A percentile compares a stretch with the other conserved stretches of the same genome.
phyloP scores from a whole-genome alignment of 2,888 invertebrate species.

The Lepas anatifera region DNA sequence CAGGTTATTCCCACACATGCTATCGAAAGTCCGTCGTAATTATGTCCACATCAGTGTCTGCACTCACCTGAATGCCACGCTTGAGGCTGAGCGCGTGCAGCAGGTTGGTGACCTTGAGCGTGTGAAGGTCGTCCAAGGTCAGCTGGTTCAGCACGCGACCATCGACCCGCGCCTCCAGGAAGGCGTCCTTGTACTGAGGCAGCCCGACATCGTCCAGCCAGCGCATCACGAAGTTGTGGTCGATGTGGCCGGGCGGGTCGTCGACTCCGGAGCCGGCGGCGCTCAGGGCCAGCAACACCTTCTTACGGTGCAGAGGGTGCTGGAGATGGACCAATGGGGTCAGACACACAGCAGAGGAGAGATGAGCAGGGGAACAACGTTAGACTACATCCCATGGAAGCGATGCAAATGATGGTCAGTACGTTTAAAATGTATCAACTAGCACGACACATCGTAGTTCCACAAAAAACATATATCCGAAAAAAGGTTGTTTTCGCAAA shows the following conservation, averaged over 20 bases:
- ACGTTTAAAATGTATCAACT: no score
- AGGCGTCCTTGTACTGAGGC: slow-evolving; percentile 87
- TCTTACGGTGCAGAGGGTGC: slow-evolving; percentile 80
- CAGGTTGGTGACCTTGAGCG: slow-evolving; percentile 73
- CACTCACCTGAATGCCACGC: slow-evolving; percentile 50
- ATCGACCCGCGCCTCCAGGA: slow-evolving; percentile 66
- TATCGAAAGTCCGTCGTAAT: no score
- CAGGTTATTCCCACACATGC: no score
- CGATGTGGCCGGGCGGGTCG: slow-evolving; percentile 36
- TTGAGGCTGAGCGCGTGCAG: slow-evolving; percentile 81
- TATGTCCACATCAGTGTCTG: no score
- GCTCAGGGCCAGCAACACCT: slow-evolving; percentile 54
- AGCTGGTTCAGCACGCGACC: slow-evolving; percentile 78
- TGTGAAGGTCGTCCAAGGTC: slow-evolving; percentile 68
- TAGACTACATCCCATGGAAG: no score
- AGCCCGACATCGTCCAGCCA: slow-evolving; percentile 97
- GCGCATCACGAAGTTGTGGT: slow-evolving; percentile 67
- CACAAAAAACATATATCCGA: no score
- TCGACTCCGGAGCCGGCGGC: background rate
- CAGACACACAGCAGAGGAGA: no score
- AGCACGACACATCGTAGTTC: no score
- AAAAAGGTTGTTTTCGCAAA: no score
- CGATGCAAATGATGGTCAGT: no score
- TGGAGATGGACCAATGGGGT: no score
- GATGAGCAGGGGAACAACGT: no score